These are phyloP conservation scores for Caiman crocodilus DNA, from an alignment of 2,797 vertebrate species.

Conservation along the genomic window DNA sequence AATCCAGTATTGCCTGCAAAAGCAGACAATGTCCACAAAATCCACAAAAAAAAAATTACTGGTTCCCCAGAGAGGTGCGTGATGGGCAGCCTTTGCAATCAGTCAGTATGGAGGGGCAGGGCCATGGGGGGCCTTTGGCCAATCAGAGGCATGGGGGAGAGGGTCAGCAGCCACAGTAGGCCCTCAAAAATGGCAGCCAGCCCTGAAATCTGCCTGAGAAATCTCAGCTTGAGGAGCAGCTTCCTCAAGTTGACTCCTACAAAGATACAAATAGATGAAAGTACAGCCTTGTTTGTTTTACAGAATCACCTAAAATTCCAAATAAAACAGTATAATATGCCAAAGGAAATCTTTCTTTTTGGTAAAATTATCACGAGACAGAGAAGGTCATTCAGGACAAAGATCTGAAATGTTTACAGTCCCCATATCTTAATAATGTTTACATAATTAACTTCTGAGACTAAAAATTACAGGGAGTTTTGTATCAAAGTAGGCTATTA, in stretches of 20 bases:
- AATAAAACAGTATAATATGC: not conserved
- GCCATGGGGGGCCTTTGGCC: no score
- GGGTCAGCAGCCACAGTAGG: no score
- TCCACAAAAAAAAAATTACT: no score
- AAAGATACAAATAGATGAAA: not conserved
- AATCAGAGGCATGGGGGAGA: no score
- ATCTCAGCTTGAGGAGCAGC: no score
- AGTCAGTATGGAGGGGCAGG: no score
- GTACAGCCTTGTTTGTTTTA: not conserved
- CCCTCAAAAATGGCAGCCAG: no score
- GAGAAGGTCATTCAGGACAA: not conserved
- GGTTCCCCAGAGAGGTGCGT: no score
- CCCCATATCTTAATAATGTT: not conserved
- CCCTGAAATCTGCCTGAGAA: no score
- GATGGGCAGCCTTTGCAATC: no score
- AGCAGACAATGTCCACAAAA: not conserved
- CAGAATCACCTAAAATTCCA: not conserved
- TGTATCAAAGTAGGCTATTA: not conserved
- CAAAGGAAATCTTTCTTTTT: not conserved
- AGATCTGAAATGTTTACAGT: not conserved
- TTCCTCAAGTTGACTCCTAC: no score
- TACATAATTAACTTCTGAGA: not conserved
- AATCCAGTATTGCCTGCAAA: not conserved
- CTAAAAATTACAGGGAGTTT: not conserved
- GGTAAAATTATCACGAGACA: not conserved